Evolutionary conservation across 2,888 invertebrate genomes (phyloP), one percentile per base, ranked within the genome.

Genomic region (Pseudococcus jackbeardsleyi): DNA sequence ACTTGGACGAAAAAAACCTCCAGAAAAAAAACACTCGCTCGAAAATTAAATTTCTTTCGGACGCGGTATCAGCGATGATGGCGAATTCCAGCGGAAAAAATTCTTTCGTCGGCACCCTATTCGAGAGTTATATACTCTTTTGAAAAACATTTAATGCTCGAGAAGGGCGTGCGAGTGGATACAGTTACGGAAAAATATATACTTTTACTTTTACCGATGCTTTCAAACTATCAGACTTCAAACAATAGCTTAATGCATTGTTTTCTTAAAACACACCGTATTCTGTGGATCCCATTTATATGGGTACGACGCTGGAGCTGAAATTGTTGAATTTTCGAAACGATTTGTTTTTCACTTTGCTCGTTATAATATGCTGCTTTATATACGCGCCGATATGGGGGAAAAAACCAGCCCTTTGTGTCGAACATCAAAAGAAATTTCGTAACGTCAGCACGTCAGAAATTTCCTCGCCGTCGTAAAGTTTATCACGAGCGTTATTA

Each of bases 171-270:
- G 77, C 39, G 17, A 39, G 77, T 77, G n/a, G 79, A 79, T 79
- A 79, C 79, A 42, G 79, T 79, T 79, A 79, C 79, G 46, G 42
- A 42, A 79, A 72, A 79, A 79, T 79, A 79, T 79, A 79, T 79
- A 79, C 79, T 42, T 79, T 79, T 72, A 72, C 79, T 46, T 19
- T 79, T 79, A 79, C 79, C 79, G 42, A 79, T 79, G 79, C 79
- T 79, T 79, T 79, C 79, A 79, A 79, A 46, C 79, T 79, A 79
- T 79, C 79, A 39, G 42, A 79, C 42, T 79, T 79, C 79, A 79
- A 79, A 79, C 79, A 79, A 79, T 79, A 42, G 79, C 46, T 79
- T 79, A 79, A 79, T 79, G 46, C 79, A 79, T 79, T 79, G 79
- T 79, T 79, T 79, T 79, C 79, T 42, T 42, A 79, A 79, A 79